Base-by-base conservation (phyloP, 2,113 vertebrate species). In the Oncorhynchus nerka region DNA sequence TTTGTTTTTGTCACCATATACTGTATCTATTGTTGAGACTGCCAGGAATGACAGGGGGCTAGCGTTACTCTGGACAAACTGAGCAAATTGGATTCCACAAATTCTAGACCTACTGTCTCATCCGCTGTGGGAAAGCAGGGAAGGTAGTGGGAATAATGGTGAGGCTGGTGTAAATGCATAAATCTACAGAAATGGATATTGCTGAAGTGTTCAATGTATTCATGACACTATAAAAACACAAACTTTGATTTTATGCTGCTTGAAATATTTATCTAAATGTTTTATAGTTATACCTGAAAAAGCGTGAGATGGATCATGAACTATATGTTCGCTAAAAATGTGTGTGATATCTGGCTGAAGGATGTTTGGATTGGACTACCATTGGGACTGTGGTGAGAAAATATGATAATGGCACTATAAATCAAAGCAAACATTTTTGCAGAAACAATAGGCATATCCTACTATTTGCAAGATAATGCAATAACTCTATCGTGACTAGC, bases 31-130 rank as follows among this genome's bases (percentile, higher is more conserved):
- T 73, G 26, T 73, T 81, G 73, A 78, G 79, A 90, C 89, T 89
- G 84, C 74, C 80, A 86, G 84, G 85, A 89, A 86, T 84, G 78
- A 86, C 72, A 70, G 79, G 80, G 82, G 80, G 78, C 75, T 77
- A 81, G 79, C 22, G 32, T 81, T 74, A 75, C 73, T 75, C 55
- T 71, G 73, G 49, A 72, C 57, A 79, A 82, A 75, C 77, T 68
- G 28, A 68, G 70, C 30, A 30, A 61, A 79, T 30, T 26, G 49
- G 61, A 85, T 85, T 86, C 87, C 80, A 76, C 64, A 88, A 83
- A 91, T 89, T 85, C 81, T 81, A 85, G 51, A 79, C 84, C 86
- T 89, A 86, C 55, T 89, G 88, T 84, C 85, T 87, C 80, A 86
- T 88, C 82, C 72, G 71, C 81, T 79, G 79, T 82, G 82, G 83